Evolutionary conservation across 2,797 vertebrate genomes (phyloP).

Genomic region (Liasis olivaceus): DNA sequence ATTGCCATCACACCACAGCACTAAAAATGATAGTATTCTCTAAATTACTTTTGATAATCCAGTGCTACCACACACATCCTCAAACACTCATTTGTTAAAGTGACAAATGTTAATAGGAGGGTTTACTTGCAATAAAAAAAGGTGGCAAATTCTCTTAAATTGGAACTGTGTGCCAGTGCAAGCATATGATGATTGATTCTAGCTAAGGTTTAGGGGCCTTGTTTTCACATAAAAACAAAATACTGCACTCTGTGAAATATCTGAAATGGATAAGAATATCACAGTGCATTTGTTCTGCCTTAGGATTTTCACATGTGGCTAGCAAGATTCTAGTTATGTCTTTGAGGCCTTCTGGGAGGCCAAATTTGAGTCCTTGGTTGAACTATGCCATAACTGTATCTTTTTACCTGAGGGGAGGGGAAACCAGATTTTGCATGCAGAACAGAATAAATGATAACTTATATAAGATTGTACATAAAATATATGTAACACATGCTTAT

Average conservation of each 20-base stretch:
- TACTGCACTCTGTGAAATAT: neutral
- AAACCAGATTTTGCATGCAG: neutral
- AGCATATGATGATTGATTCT: neutral
- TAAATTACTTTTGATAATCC: neutral
- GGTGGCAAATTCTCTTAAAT: neutral
- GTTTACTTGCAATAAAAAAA: neutral
- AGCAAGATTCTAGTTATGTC: neutral
- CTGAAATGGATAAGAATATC: neutral
- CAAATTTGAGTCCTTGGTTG: neutral
- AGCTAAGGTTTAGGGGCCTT: neutral
- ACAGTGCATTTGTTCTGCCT: slow-evolving; percentile 2
- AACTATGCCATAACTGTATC: neutral
- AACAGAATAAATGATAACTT: neutral
- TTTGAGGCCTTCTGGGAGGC: neutral
- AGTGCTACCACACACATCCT: neutral
- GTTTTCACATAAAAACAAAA: slow-evolving; percentile 4
- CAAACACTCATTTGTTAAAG: neutral
- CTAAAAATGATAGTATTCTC: neutral
- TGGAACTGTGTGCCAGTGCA: neutral
- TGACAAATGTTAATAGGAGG: neutral
- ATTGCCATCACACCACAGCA: neutral
- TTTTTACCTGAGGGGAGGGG: neutral
- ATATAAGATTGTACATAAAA: neutral
- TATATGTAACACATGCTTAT: neutral
- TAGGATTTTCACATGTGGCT: neutral